Percentiles rank a stretch among this genome's conserved stretches.
These are phyloP conservation scores for Xanthia icteritia DNA, from an alignment of 2,888 invertebrate genomes.

Conservation along the genomic window DNA sequence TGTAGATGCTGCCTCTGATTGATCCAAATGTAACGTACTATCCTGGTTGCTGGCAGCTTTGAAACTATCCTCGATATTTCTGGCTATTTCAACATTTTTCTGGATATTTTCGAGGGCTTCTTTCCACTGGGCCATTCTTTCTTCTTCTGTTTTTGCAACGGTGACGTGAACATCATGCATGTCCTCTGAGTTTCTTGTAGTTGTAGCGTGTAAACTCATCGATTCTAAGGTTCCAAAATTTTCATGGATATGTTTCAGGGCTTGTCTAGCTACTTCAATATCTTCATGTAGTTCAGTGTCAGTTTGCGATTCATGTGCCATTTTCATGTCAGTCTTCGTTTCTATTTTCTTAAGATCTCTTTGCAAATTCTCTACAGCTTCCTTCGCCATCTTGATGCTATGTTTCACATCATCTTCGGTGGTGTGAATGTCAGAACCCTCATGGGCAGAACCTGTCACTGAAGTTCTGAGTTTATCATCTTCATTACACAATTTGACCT, in stretches of 20 bases:
- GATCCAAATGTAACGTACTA: slow-evolving; percentile 45
- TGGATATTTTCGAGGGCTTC: slow-evolving; percentile 79
- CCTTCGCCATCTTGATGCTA: slow-evolving; percentile 83
- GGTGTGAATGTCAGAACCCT: slow-evolving; percentile 63
- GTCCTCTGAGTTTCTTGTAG: slow-evolving; percentile 69
- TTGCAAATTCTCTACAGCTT: slow-evolving; percentile 84
- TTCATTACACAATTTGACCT: slow-evolving; percentile 82
- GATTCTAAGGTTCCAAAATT: slow-evolving; percentile 79
- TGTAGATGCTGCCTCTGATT: slow-evolving; percentile 36
- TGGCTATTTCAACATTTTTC: slow-evolving; percentile 79
- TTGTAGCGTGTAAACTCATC: slow-evolving; percentile 71
- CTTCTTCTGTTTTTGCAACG: slow-evolving; percentile 74
- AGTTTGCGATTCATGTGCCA: slow-evolving; percentile 66
- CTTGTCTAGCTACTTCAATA: slow-evolving; percentile 80
- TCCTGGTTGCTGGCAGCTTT: slow-evolving; percentile 62
- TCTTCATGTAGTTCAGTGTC: slow-evolving; percentile 80
- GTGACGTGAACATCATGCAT: slow-evolving; percentile 67
- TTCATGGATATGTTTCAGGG: slow-evolving; percentile 79
- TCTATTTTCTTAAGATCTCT: slow-evolving; percentile 79
- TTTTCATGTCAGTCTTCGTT: slow-evolving; percentile 67
- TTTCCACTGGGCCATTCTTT: slow-evolving; percentile 83
- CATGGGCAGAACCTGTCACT: slow-evolving; percentile 66
- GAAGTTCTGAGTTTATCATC: slow-evolving; percentile 70
- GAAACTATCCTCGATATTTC: slow-evolving; percentile 83
- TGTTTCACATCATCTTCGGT: slow-evolving; percentile 80